These are phyloP conservation scores for Corella eumyota DNA, from an alignment of 23 tunicate genomes.

Conservation along the genomic window DNA sequence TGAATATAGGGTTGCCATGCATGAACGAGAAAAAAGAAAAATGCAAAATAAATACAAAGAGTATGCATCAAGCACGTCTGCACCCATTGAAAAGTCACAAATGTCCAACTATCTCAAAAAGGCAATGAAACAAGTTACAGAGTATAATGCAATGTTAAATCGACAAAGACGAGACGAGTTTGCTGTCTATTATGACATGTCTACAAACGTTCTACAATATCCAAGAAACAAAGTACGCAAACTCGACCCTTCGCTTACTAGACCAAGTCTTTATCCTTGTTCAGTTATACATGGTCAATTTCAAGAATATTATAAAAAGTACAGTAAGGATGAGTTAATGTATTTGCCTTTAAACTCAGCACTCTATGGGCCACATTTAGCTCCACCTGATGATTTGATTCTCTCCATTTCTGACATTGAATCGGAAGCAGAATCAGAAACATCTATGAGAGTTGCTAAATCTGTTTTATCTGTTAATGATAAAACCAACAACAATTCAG, in stretches of 20 bases:
- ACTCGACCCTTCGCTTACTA: constrained; percentile 69
- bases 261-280: constrained; percentile 87
- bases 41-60: constrained; percentile 57
- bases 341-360: constrained; percentile 76
- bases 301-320: constrained; percentile 88
- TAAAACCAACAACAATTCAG: too few relatives aligned
- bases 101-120: constrained; percentile 47
- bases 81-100: constrained; percentile 61
- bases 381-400: constrained; percentile 16
- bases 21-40: constrained; percentile 71
- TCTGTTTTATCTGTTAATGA: too few relatives aligned
- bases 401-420: constrained; percentile 20
- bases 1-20: constrained; percentile 35
- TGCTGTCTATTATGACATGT: constrained; percentile 80
- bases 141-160: constrained; percentile 50
- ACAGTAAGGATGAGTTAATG: constrained; percentile 62
- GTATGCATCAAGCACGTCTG: constrained; percentile 42
- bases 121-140: constrained; percentile 78
- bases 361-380: constrained; percentile 81
- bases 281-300: constrained; percentile 93
- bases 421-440: too few relatives aligned
- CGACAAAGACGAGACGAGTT: constrained; percentile 69
- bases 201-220: constrained; percentile 77
- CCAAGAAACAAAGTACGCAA: constrained; percentile 51
- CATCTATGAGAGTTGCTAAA: too few relatives aligned